These are phyloP conservation scores for Stenolophus ochropezus DNA, from an alignment of 2,888 invertebrate genomes.

Conservation along the genomic window DNA sequence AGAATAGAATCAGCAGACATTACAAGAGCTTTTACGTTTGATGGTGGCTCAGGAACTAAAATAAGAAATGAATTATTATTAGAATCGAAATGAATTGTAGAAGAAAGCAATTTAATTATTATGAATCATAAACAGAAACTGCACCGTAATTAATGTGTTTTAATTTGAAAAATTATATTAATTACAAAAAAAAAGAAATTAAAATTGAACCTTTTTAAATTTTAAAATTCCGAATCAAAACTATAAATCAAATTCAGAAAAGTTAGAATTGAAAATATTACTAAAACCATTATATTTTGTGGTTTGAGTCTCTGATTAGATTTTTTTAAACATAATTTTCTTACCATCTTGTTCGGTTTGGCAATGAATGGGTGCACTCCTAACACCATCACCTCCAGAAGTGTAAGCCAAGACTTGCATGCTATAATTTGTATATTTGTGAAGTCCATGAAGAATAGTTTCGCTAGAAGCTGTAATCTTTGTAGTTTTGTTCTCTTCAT, in stretches of 20 bases:
- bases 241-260: too few species aligned
- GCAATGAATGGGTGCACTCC: slow-evolving; percentile 90
- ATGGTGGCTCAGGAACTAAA: slow-evolving; percentile 93
- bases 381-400: slow-evolving; percentile 95
- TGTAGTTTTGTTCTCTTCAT: slow-evolving; percentile 92
- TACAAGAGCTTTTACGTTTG: slow-evolving; percentile 93
- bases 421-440: slow-evolving; percentile 97
- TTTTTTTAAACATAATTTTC: slow-evolving; percentile 3
- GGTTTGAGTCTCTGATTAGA: too few species aligned
- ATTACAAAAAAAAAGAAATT: too few species aligned
- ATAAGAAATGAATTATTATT: neutral
- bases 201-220: too few species aligned
- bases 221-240: too few species aligned
- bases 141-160: too few species aligned
- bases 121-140: too few species aligned
- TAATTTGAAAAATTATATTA: too few species aligned
- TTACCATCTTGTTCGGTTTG: slow-evolving; percentile 96
- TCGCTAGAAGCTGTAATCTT: slow-evolving; percentile 95
- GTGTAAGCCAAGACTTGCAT: slow-evolving; percentile 97
- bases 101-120: too few species aligned
- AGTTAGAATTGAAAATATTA: too few species aligned
- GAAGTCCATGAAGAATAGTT: slow-evolving; percentile 93
- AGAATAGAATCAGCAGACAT: slow-evolving; percentile 94
- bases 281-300: too few species aligned
- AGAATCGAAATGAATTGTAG: slow-evolving; percentile 8